These are phyloP conservation scores for Erethizon dorsatum DNA, from an alignment of 2,797 vertebrate genomes.

Conservation along the genomic window DNA sequence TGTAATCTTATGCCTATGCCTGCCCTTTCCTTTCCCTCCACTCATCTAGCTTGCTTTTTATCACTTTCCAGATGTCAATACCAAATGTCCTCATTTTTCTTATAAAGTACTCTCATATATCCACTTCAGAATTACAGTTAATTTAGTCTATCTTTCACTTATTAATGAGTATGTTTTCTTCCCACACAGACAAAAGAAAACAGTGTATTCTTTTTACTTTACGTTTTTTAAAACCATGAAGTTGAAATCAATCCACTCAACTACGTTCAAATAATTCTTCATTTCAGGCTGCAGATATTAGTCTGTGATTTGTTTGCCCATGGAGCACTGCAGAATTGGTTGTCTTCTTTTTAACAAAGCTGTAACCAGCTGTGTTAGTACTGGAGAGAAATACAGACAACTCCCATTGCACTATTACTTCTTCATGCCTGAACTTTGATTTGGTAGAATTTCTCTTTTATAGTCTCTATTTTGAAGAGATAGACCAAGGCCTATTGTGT, in stretches of 20 bases:
- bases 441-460: neutral
- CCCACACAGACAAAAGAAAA: neutral
- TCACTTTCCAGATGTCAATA: slow-evolving; percentile 39
- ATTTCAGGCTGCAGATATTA: neutral
- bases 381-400: neutral
- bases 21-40: neutral
- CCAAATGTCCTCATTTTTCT: slow-evolving; percentile 5
- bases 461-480: neutral
- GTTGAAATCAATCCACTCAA: slow-evolving; percentile 29
- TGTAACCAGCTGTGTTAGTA: neutral
- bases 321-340: neutral
- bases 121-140: slow-evolving; percentile 63
- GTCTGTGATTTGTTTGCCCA: neutral
- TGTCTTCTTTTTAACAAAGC: neutral
- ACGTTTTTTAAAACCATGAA: slow-evolving; percentile 2
- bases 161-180: slow-evolving; percentile 57
- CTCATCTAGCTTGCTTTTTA: neutral
- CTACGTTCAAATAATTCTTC: neutral
- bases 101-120: slow-evolving; percentile 20
- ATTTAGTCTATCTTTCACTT: slow-evolving; percentile 1
- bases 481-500: neutral
- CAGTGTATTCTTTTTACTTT: neutral
- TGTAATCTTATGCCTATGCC: neutral
- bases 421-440: neutral
- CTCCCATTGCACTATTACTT: neutral